Conservation (phyloP, 2,888 invertebrate genomes). For the Alentia gelatinosa region DNA sequence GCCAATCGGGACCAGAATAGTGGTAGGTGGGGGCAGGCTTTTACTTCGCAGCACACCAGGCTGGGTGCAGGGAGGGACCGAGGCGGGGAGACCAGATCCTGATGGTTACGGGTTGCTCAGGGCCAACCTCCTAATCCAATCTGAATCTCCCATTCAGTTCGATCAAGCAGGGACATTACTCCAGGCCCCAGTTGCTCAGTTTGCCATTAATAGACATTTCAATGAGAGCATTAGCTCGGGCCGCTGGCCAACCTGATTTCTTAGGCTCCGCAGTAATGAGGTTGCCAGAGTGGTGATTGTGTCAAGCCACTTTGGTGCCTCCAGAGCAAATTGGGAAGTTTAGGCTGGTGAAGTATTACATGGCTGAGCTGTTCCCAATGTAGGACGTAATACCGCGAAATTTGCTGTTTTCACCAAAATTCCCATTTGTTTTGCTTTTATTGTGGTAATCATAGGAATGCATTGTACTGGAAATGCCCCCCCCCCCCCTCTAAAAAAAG, state of each 20-base stretch:
- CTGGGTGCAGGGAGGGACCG: too few relatives aligned
- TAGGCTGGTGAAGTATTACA: background rate
- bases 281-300: background rate
- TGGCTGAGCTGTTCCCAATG: background rate
- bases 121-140: background rate
- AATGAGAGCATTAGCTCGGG: background rate
- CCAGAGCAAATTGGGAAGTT: background rate
- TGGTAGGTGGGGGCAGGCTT: too few relatives aligned
- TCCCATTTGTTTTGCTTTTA: too few relatives aligned
- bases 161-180: background rate
- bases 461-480: too few relatives aligned
- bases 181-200: background rate
- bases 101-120: background rate
- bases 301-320: constrained; percentile 17
- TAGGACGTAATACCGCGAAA: too few relatives aligned
- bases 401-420: too few relatives aligned
- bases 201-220: constrained; percentile 5
- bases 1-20: too few relatives aligned
- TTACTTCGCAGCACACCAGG: too few relatives aligned
- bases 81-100: background rate
- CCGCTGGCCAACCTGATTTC: constrained; percentile 11
- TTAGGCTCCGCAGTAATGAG: background rate
- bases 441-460: too few relatives aligned
- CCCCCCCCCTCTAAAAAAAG: too few relatives aligned
- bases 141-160: constrained; percentile 3